Percentiles rank a stretch among this genome's conserved stretches.
These are phyloP conservation scores for Ammodytes marinus DNA, from an alignment of 2,113 vertebrate species.

Conservation along the genomic window DNA sequence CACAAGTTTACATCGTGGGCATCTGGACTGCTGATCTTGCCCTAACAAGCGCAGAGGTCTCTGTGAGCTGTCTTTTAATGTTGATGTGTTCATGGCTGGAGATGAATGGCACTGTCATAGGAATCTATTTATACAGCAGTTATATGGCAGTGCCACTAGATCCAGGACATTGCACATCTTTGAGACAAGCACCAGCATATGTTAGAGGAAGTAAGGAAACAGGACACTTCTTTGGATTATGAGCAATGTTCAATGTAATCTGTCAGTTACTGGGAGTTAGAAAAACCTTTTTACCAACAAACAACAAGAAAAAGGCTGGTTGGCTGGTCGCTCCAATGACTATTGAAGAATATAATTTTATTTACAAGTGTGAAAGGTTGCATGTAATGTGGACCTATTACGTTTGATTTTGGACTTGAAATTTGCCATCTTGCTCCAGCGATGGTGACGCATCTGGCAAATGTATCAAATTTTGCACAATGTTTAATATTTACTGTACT, in stretches of 20 bases:
- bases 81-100: conserved; percentile 90
- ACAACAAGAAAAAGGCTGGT: background rate
- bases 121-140: conserved; percentile 91
- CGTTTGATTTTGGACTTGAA: background rate
- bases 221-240: conserved; percentile 59
- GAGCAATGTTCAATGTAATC: conserved; percentile 55
- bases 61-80: conserved; percentile 89
- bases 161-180: conserved; percentile 86
- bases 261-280: conserved; percentile 18
- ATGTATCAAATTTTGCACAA: background rate
- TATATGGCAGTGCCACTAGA: conserved; percentile 86
- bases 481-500: background rate
- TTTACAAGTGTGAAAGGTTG: background rate
- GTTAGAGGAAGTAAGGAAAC: conserved; percentile 80
- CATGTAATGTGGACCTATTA: background rate
- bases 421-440: background rate
- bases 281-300: no score
- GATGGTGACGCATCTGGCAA: no score
- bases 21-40: conserved; percentile 90
- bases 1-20: conserved; percentile 90
- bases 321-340: background rate
- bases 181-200: conserved; percentile 81
- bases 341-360: background rate
- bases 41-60: conserved; percentile 90
- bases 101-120: conserved; percentile 92